Conservation (phyloP, 2,888 invertebrate genomes). For the Acanthacorydalis orientalis region DNA sequence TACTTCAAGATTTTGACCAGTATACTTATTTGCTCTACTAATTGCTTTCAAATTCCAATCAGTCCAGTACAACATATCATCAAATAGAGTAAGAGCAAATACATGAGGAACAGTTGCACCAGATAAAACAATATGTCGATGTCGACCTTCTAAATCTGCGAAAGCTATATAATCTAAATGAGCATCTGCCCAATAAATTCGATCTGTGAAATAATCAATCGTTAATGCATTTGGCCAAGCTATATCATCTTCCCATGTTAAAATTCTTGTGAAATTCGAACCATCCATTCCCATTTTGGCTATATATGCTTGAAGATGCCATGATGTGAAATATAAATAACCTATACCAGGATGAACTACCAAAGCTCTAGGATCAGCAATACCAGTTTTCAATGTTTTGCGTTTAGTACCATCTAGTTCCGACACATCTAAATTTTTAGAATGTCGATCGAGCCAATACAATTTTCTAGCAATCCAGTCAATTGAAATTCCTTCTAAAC, state of each 20-base stretch:
- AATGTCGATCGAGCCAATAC: slow-evolving; percentile 93
- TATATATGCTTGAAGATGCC: slow-evolving; percentile 91
- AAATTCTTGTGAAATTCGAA: slow-evolving; percentile 68
- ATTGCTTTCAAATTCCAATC: slow-evolving; percentile 97
- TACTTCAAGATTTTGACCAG: slow-evolving; percentile 53
- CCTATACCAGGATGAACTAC: slow-evolving; percentile 91
- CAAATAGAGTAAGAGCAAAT: slow-evolving; percentile 86
- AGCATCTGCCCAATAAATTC: slow-evolving; percentile 95
- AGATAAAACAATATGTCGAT: slow-evolving; percentile 65
- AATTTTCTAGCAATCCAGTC: slow-evolving; percentile 95
- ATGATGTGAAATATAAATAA: slow-evolving; percentile 87
- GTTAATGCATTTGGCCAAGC: slow-evolving; percentile 98
- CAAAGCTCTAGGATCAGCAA: slow-evolving; percentile 87
- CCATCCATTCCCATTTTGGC: slow-evolving; percentile 97
- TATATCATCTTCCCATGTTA: slow-evolving; percentile 85
- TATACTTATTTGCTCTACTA: slow-evolving; percentile 81
- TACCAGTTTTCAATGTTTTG: slow-evolving; percentile 73
- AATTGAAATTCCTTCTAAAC: slow-evolving; percentile 91
- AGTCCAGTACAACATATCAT: slow-evolving; percentile 89
- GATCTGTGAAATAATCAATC: slow-evolving; percentile 89
- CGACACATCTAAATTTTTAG: slow-evolving; percentile 87
- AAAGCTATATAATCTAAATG: slow-evolving; percentile 95
- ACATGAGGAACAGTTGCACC: slow-evolving; percentile 83
- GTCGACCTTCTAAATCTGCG: slow-evolving; percentile 79
- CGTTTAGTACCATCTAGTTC: slow-evolving; percentile 84